Conservation (phyloP, 1,140 invertebrate species). For the Solen grandis region DNA sequence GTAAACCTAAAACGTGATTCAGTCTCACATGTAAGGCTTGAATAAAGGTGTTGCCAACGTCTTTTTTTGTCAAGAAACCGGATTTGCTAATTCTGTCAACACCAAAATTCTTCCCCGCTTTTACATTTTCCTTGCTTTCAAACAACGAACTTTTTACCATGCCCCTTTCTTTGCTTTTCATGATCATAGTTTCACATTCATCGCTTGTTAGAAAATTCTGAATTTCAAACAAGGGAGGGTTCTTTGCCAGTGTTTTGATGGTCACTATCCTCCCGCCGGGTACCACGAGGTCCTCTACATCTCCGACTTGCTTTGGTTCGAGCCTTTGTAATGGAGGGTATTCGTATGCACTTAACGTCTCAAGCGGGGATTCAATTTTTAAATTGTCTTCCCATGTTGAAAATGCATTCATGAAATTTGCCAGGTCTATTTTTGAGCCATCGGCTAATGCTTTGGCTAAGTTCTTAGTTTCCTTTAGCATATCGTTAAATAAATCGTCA, state of each 20-base stretch:
- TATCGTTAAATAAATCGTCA: no score
- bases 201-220: slow-evolving; percentile 25
- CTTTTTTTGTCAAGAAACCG: neutral
- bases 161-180: slow-evolving; percentile 14
- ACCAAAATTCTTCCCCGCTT: neutral
- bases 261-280: neutral
- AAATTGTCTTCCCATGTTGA: no score
- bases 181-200: slow-evolving; percentile 47
- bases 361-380: no score
- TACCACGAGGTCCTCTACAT: neutral
- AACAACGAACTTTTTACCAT: slow-evolving; percentile 11
- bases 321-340: slow-evolving; percentile 18
- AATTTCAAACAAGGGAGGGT: slow-evolving; percentile 48
- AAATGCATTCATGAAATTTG: no score
- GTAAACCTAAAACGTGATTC: slow-evolving; percentile 5
- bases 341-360: no score
- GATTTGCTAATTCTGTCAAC: neutral
- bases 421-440: no score
- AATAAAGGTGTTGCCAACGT: slow-evolving; percentile 13
- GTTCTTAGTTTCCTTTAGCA: no score
- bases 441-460: no score
- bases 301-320: slow-evolving; percentile 1
- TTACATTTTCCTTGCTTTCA: neutral
- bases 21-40: slow-evolving; percentile 8
- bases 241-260: slow-evolving; percentile 7